Evolutionary conservation across 2,113 vertebrate species (phyloP).

Genomic region (Motacilla alba): DNA sequence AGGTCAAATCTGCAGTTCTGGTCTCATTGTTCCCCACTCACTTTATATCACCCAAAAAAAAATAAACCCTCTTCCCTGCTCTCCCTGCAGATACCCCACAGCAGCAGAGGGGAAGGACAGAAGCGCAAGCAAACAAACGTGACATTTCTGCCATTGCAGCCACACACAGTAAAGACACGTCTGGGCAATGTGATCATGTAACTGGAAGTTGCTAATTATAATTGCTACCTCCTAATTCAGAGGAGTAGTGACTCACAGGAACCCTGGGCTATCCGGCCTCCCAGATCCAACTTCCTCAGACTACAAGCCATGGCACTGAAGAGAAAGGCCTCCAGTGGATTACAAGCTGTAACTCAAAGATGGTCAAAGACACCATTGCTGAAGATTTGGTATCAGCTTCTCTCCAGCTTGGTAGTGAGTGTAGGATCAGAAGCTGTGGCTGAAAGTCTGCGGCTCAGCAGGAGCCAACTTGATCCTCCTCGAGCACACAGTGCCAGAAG

Average conservation of each 20-base stretch:
- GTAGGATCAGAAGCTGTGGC: not conserved
- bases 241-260: not conserved
- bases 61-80: not conserved
- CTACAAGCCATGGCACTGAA: not conserved
- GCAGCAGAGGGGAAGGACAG: not conserved
- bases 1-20: slow-evolving; percentile 21
- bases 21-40: slow-evolving; percentile 1
- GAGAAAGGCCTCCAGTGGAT: not conserved
- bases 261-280: not conserved
- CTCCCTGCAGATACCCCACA: not conserved
- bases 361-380: not conserved
- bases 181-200: not conserved
- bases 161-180: not conserved
- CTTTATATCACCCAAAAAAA: slow-evolving; percentile 1
- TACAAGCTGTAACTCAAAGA: not conserved
- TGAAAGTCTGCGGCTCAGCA: not conserved
- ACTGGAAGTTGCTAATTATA: slow-evolving; percentile 22
- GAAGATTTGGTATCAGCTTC: not conserved
- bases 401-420: not conserved
- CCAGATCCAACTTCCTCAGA: not conserved
- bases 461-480: not conserved
- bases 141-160: not conserved
- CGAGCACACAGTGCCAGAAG: not conserved
- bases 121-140: not conserved
- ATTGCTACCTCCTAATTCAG: slow-evolving; percentile 3